Conservation (phyloP, 2,888 invertebrate species). For the Epinotia ramella region DNA sequence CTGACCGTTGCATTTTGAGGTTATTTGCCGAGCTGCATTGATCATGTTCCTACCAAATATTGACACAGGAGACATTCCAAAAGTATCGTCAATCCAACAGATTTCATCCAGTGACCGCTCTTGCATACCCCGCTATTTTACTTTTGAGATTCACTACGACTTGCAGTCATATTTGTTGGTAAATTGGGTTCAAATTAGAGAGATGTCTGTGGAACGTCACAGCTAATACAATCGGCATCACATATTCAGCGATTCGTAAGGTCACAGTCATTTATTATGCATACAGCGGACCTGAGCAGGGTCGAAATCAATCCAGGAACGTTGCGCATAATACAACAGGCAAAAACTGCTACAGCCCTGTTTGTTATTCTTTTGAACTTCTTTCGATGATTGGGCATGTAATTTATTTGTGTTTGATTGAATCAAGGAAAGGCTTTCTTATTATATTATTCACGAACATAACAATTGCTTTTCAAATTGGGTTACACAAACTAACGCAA, state of each 20-base stretch:
- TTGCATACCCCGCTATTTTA: constrained; percentile 33
- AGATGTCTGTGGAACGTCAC: constrained; percentile 17
- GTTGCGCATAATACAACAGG: constrained; percentile 60
- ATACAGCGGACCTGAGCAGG: constrained; percentile 66
- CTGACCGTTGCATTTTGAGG: constrained; percentile 10
- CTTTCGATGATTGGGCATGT: constrained; percentile 40
- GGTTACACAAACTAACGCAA: background rate
- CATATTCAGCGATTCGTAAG: constrained; percentile 46
- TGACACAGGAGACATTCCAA: constrained; percentile 22
- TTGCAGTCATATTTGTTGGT: background rate
- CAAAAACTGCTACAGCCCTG: constrained; percentile 43
- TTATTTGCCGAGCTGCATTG: constrained; percentile 22
- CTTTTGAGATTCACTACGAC: background rate
- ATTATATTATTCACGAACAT: constrained; percentile 22
- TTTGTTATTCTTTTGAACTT: constrained; percentile 46
- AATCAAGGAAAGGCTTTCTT: constrained; percentile 32
- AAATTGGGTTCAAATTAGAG: constrained; percentile 4
- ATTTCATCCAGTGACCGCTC: constrained; percentile 39
- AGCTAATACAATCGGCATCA: constrained; percentile 44
- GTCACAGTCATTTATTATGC: constrained; percentile 72
- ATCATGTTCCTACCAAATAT: constrained; percentile 21
- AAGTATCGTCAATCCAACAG: constrained; percentile 26
- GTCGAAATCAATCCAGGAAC: constrained; percentile 73
- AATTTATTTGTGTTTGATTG: constrained; percentile 41
- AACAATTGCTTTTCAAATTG: constrained; percentile 9